Conservation (phyloP, 2,113 vertebrate genomes). For the Oceanites oceanicus region DNA sequence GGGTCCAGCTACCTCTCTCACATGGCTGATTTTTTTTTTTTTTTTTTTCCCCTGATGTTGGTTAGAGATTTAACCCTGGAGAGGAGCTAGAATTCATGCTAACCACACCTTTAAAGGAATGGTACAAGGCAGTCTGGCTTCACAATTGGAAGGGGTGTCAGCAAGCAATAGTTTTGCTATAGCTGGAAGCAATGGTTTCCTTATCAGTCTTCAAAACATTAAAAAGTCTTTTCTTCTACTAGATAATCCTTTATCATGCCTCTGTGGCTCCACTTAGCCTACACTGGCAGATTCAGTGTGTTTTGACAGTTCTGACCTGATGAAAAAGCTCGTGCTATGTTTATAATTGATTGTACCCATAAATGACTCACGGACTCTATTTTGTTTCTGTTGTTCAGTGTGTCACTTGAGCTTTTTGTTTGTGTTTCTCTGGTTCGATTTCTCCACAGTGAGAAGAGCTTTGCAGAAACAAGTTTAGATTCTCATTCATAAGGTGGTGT, state of each 20-base stretch:
- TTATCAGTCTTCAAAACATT: slow-evolving; percentile 55
- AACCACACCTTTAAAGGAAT: not conserved
- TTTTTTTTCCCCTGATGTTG: not conserved
- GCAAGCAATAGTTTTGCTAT: not conserved
- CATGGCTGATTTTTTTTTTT: not conserved
- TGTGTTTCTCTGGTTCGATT: slow-evolving; percentile 44
- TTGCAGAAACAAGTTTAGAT: not conserved
- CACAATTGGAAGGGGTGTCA: slow-evolving; percentile 6
- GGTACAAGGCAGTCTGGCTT: not conserved
- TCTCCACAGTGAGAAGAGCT: not conserved
- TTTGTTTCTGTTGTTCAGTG: slow-evolving; percentile 27
- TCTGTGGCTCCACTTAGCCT: slow-evolving; percentile 46
- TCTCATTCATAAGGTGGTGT: not conserved
- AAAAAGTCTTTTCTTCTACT: slow-evolving; percentile 38
- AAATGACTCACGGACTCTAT: slow-evolving; percentile 48
- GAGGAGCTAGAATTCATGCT: not conserved
- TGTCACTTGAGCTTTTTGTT: slow-evolving; percentile 51
- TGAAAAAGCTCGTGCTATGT: slow-evolving; percentile 37
- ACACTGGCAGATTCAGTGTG: slow-evolving; percentile 3
- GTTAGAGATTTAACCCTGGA: not conserved
- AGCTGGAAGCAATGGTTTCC: slow-evolving; percentile 20
- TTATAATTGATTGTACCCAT: slow-evolving; percentile 55
- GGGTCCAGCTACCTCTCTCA: not conserved
- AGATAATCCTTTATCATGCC: slow-evolving; percentile 58
- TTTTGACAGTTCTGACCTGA: slow-evolving; percentile 59